These are phyloP conservation scores for Spodoptera littoralis DNA, from an alignment of 2,888 invertebrate species.

Conservation along the genomic window DNA sequence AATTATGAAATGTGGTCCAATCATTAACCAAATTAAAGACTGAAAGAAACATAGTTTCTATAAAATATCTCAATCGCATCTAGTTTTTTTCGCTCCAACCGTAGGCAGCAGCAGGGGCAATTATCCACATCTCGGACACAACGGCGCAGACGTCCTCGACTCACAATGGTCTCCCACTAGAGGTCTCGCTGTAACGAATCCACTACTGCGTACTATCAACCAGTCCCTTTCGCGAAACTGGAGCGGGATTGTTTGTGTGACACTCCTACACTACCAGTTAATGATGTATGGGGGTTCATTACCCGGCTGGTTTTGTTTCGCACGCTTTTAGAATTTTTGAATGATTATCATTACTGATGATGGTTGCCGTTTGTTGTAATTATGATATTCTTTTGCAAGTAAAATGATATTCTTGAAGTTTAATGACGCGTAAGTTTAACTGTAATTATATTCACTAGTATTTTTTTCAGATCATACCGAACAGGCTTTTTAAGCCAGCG, in stretches of 20 bases:
- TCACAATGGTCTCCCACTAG: conserved; percentile 86
- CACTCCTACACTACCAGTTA: conserved; percentile 79
- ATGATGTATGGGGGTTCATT: conserved; percentile 85
- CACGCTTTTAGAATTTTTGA: conserved; percentile 65
- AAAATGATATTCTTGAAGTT: conserved; percentile 10
- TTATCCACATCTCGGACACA: conserved; percentile 88
- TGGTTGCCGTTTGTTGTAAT: conserved; percentile 36
- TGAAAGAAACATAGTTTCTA: conserved; percentile 8
- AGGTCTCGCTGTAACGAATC: conserved; percentile 86
- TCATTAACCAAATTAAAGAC: conserved; percentile 4
- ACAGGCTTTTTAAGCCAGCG: too few species aligned
- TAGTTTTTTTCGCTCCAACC: conserved; percentile 63
- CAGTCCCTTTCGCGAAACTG: conserved; percentile 81
- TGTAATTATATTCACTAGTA: too few species aligned
- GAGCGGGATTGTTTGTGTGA: conserved; percentile 85
- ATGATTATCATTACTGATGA: conserved; percentile 46
- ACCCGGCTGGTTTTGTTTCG: conserved; percentile 73
- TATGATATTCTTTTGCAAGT: conserved; percentile 30
- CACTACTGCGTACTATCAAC: conserved; percentile 83
- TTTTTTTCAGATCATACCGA: too few species aligned
- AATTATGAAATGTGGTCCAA: background rate
- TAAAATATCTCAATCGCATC: conserved; percentile 59
- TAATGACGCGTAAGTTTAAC: conserved; percentile 2
- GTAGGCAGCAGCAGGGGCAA: conserved; percentile 80
- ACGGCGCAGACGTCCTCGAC: conserved; percentile 85